Percentiles rank a stretch among this genome's conserved stretches.
These are phyloP conservation scores for Caenorhabditis uteleia DNA, from an alignment of 2,888 invertebrate species.

Conservation along the genomic window DNA sequence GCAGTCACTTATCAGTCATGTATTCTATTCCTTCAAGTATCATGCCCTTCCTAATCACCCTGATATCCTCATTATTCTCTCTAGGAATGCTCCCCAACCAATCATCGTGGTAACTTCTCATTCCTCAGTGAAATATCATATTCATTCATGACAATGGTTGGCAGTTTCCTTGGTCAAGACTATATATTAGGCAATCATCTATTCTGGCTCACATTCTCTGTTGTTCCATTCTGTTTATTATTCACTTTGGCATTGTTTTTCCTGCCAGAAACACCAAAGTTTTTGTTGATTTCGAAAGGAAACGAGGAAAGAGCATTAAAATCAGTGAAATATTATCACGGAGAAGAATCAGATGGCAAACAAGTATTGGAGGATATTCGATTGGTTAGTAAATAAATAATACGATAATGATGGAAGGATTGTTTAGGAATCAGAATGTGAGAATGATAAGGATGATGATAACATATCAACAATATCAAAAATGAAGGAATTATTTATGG, in stretches of 20 bases:
- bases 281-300: slow-evolving; percentile 40
- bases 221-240: slow-evolving; percentile 50
- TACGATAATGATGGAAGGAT: background rate
- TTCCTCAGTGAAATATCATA: slow-evolving; percentile 58
- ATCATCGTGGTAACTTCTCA: slow-evolving; percentile 53
- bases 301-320: slow-evolving; percentile 33
- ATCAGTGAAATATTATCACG: slow-evolving; percentile 55
- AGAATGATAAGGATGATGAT: slow-evolving; percentile 27
- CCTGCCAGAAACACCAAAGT: slow-evolving; percentile 61
- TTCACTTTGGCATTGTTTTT: slow-evolving; percentile 45
- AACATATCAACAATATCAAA: slow-evolving; percentile 14
- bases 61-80: background rate
- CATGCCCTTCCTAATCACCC: background rate
- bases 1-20: slow-evolving; percentile 59
- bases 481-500: slow-evolving; percentile 40
- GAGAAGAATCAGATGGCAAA: slow-evolving; percentile 38
- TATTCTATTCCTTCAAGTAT: slow-evolving; percentile 56
- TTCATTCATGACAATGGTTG: slow-evolving; percentile 50
- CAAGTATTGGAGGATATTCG: slow-evolving; percentile 46
- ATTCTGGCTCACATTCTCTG: slow-evolving; percentile 43
- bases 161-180: slow-evolving; percentile 53
- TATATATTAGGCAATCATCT: slow-evolving; percentile 50
- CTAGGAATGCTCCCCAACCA: slow-evolving; percentile 61
- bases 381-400: slow-evolving; percentile 21
- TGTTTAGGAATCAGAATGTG: slow-evolving; percentile 47